These are phyloP conservation scores for Tanytarsus gracilentus DNA, from an alignment of 2,888 invertebrate genomes.

Conservation along the genomic window DNA sequence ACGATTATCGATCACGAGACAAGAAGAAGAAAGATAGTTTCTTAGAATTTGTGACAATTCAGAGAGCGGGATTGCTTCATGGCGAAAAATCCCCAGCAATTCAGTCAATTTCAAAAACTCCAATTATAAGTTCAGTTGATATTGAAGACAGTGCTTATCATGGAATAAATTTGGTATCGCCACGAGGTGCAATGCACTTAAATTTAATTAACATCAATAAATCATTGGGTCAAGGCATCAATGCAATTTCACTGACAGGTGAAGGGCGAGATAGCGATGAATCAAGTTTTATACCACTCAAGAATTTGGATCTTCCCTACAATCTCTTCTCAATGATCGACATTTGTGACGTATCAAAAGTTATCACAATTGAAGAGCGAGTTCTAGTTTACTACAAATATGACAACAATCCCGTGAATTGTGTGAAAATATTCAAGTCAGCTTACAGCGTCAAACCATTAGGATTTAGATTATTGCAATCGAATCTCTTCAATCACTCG, in stretches of 20 bases:
- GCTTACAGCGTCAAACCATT: slow-evolving; percentile 76
- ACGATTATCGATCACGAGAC: slow-evolving; percentile 71
- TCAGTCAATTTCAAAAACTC: slow-evolving; percentile 81
- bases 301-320: slow-evolving; percentile 74
- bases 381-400: slow-evolving; percentile 93
- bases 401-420: slow-evolving; percentile 91
- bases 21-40: slow-evolving; percentile 62
- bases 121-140: slow-evolving; percentile 68
- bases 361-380: slow-evolving; percentile 79
- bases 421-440: slow-evolving; percentile 92
- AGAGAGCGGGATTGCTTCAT: slow-evolving; percentile 90
- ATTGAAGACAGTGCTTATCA: slow-evolving; percentile 80
- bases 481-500: slow-evolving; percentile 84
- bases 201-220: slow-evolving; percentile 65
- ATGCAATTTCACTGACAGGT: slow-evolving; percentile 81
- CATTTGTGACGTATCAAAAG: slow-evolving; percentile 92
- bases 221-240: slow-evolving; percentile 83
- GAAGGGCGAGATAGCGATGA: slow-evolving; percentile 81
- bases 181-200: slow-evolving; percentile 69
- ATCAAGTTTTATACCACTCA: slow-evolving; percentile 81
- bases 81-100: slow-evolving; percentile 90
- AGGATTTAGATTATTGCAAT: slow-evolving; percentile 81
- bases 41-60: slow-evolving; percentile 69
- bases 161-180: slow-evolving; percentile 85
- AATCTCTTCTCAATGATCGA: slow-evolving; percentile 89